These are phyloP conservation scores for Drosophila tripunctata DNA, from an alignment of 2,888 invertebrate genomes.

Conservation along the genomic window DNA sequence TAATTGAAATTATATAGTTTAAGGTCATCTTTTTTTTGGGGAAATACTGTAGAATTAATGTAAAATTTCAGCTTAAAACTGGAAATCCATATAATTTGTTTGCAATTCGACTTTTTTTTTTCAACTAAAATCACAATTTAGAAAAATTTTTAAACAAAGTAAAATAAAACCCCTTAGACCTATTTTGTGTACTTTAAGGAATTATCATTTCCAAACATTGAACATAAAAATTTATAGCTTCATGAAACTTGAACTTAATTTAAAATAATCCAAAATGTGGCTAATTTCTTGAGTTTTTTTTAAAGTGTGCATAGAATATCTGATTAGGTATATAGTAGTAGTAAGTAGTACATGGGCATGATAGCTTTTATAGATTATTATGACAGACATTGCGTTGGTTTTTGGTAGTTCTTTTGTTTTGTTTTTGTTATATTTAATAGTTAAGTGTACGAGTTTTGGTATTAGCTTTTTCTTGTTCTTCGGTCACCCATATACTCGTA, in stretches of 20 bases:
- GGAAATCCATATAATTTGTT: too few relatives aligned
- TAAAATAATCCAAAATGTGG: neutral
- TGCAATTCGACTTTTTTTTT: too few relatives aligned
- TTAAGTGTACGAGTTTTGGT: neutral
- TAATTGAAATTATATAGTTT: too few relatives aligned
- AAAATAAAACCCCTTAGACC: too few relatives aligned
- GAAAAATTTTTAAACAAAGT: too few relatives aligned
- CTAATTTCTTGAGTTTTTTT: neutral
- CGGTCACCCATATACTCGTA: neutral
- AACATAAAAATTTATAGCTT: neutral
- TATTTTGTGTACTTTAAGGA: too few relatives aligned
- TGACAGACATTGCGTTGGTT: slow-evolving; percentile 40
- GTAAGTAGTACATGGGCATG: slow-evolving; percentile 25
- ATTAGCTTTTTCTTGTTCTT: neutral
- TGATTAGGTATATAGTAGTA: slow-evolving; percentile 26
- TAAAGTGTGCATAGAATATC: slow-evolving; percentile 14
- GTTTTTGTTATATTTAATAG: slow-evolving; percentile 12
- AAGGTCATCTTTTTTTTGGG: too few relatives aligned
- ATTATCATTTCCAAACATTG: neutral
- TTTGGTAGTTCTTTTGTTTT: slow-evolving; percentile 3
- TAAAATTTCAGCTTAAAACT: too few relatives aligned
- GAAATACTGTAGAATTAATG: too few relatives aligned
- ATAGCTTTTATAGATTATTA: slow-evolving; percentile 31
- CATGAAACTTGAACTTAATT: neutral
- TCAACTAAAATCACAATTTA: too few relatives aligned